Percentiles rank a stretch among this genome's conserved stretches.
These are phyloP conservation scores for Eremobia ochroleuca DNA, from an alignment of 2,888 invertebrate genomes.

Conservation along the genomic window DNA sequence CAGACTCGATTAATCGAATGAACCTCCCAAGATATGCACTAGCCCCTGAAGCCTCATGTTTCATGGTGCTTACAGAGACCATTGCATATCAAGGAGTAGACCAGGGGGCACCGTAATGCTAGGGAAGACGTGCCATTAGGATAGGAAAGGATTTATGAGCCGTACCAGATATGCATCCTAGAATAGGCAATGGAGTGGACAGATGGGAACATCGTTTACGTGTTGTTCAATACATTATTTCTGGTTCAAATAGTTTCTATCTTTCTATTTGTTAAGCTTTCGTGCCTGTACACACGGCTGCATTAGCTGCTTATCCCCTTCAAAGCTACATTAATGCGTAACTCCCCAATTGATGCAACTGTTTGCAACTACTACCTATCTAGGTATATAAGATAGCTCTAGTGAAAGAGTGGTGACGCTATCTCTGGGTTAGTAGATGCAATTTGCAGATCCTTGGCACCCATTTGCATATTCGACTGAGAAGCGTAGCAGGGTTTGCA, in stretches of 20 bases:
- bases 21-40: too few species aligned
- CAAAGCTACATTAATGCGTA: conserved; percentile 2
- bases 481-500: conserved; percentile 15
- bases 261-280: too few species aligned
- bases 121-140: too few species aligned
- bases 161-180: too few species aligned
- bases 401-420: conserved; percentile 16
- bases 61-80: too few species aligned
- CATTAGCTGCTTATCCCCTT: not conserved
- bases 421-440: conserved; percentile 44
- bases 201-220: not conserved
- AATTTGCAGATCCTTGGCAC: conserved; percentile 55
- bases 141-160: too few species aligned
- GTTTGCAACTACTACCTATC: not conserved
- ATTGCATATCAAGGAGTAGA: too few species aligned
- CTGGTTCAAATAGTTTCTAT: not conserved
- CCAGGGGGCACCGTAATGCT: too few species aligned
- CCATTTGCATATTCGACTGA: conserved; percentile 48
- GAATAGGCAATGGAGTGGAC: too few species aligned
- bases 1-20: too few species aligned
- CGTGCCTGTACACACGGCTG: not conserved
- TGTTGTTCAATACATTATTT: not conserved
- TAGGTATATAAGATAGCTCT: not conserved
- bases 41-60: too few species aligned
- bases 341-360: conserved; percentile 19